Base-by-base conservation (phyloP, 2,797 vertebrate species). In the Hydrocynus forskahlii region DNA sequence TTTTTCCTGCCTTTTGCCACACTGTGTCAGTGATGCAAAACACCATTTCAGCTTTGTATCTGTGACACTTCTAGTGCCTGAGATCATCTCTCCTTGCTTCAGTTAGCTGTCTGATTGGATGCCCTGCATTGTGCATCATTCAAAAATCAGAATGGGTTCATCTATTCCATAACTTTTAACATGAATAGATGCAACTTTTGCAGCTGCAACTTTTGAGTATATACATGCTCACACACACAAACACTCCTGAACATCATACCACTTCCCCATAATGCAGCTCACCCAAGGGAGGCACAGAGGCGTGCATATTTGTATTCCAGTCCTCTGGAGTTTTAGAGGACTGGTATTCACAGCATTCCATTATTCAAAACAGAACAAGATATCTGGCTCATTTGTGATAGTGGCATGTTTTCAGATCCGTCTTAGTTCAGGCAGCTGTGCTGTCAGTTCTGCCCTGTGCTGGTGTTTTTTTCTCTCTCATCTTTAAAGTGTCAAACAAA, bases 301-400 rank as follows among this genome's bases (percentile, higher is more conserved):
- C 0, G 17, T 19, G 35, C 35, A 9, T 66, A 40, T 66, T 66
- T 66, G 63, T 29, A 66, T 66, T 66, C 17, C 17, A 45, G 17
- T 14, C 66, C 63, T 19, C 35, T 66, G 35, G 29, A 38, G 19
- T 38, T 19, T 2, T 40, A 40, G 16, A 62, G 23, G 17, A 35
- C 63, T 66, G 14, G 62, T 38, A 14, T 64, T 64, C 62, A 7
- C 12, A 35, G 29, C 25, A 16, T 38, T 66, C 29, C 35, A 5
- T 40, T 66, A 66, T 66, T 66, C 63, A 66, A 66, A 66, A 66
- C 63, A 38, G 25, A 38, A 7, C 1, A 38, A 66, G 29, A 66
- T 29, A 40, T 38, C 63, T 66, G 63, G 63, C 35, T 38, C 35
- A 66, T 69, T 69, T 69, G 66, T 69, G 66, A 48, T 7, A 8